Base-by-base conservation (phyloP, 2,797 vertebrate genomes). In the Micropoecilia bifurca region DNA sequence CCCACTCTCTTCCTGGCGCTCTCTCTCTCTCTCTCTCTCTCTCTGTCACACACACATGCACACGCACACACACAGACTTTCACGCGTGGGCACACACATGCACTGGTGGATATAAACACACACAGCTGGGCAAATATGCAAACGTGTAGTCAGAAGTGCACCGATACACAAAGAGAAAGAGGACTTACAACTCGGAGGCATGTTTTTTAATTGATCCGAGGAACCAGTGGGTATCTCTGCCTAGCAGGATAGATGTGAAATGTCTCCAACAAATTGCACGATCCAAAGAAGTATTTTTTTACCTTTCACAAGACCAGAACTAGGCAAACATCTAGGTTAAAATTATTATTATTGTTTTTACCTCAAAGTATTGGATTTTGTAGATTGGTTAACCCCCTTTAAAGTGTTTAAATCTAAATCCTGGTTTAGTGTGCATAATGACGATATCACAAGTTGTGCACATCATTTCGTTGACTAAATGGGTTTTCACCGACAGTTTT, bases 121-220 rank as follows among this genome's bases (percentile, higher is more conserved):
- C 83, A 87, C 81, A 90, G 80, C 80, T 87, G 85, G 78, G 78
- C 80, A 92, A 83, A 93, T 86, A 86, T 87, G 79, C 85, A 91
- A 83, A 85, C 80, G 69, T 66, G 80, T 74, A 78, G 78, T 72
- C 13, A 43, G 28, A 73, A 13, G 20, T 2, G 25, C 1, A 14
- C 55, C 45, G 43, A 36, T 1, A 43, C 57, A 33, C n/a, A 47
- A 75, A 57, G 50, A 76, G 30, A 69, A 82, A 66, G 18, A 43
- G 63, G 75, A 85, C 85, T 80, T 76, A 76, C 76, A 71, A 83
- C 69, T 82, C 76, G 16, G 30, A 81, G 76, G 68, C 79, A 76
- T 85, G 87, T 81, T 71, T 75, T 88, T 81, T 89, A 80, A 92
- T 85, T 93, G 84, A 91, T 91, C 77, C 59, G 43, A 87, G 86